phyloP scores from a whole-genome alignment of 37 sponge, comb jelly and placozoan species.

The Haliclona indistincta region DNA sequence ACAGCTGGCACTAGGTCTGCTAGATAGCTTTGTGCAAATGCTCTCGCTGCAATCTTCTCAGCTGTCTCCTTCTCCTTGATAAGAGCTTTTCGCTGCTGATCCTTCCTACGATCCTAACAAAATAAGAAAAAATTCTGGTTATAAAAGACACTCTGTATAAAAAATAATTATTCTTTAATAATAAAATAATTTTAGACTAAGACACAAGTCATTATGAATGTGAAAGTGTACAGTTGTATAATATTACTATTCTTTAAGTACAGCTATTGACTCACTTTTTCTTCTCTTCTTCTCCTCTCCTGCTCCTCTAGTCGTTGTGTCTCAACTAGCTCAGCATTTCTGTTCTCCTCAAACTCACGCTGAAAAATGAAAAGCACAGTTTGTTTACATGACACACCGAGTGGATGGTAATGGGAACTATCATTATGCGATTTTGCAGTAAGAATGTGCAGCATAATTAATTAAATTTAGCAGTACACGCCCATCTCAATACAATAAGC shows the following conservation, averaged over 20 bases:
- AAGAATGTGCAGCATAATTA: too few species aligned
- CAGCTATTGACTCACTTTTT: conserved; percentile 83
- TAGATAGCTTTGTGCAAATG: conserved; percentile 97
- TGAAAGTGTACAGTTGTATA: background rate
- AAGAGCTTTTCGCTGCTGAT: conserved; percentile 87
- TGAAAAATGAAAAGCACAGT: conserved; percentile 19
- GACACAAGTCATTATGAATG: background rate
- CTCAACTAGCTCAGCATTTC: conserved; percentile 97
- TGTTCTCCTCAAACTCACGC: conserved; percentile 91
- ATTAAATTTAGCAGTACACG: too few species aligned
- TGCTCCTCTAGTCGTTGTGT: conserved; percentile 97
- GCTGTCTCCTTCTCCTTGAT: conserved; percentile 92
- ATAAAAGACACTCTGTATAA: background rate
- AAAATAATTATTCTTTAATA: too few species aligned
- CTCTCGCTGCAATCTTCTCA: conserved; percentile 94
- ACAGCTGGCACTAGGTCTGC: conserved; percentile 95
- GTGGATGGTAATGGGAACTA: too few species aligned
- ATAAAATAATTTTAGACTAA: too few species aligned
- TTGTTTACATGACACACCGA: too few species aligned
- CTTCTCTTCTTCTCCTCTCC: conserved; percentile 87
- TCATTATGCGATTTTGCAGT: too few species aligned
- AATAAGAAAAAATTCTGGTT: background rate
- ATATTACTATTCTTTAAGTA: background rate
- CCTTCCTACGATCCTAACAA: conserved; percentile 84
- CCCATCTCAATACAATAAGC: too few species aligned